Evolutionary conservation across 2,888 invertebrate genomes (phyloP).

Genomic region (Agrochola circellaris): DNA sequence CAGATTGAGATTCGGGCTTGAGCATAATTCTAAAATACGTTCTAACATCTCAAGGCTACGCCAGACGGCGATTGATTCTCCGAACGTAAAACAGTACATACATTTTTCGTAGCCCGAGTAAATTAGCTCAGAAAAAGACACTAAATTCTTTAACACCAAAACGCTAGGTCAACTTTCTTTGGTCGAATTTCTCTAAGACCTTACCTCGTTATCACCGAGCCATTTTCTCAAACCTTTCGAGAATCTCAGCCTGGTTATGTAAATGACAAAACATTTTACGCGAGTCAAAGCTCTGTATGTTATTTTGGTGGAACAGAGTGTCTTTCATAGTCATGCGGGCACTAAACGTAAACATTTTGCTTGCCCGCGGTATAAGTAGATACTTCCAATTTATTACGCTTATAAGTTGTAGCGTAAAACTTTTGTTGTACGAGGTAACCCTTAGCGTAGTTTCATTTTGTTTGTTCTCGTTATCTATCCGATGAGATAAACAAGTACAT

Average conservation of each 20-base stretch:
- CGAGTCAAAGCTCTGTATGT: constrained; percentile 51
- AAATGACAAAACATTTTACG: constrained; percentile 49
- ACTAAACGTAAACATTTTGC: constrained; percentile 56
- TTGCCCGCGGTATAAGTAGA: constrained; percentile 45
- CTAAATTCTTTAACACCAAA: background rate
- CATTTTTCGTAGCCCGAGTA: background rate
- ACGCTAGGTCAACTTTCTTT: constrained; percentile 18
- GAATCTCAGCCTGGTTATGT: constrained; percentile 45
- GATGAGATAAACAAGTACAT: constrained; percentile 44
- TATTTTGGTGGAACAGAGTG: constrained; percentile 52
- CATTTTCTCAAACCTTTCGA: constrained; percentile 30
- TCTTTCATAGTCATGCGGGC: constrained; percentile 65
- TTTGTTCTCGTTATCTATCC: constrained; percentile 47
- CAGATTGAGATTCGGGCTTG: background rate
- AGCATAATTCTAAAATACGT: background rate
- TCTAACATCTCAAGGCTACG: background rate
- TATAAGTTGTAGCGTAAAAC: constrained; percentile 60
- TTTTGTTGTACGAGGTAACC: constrained; percentile 56
- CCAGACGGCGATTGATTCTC: background rate
- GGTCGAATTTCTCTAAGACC: constrained; percentile 22
- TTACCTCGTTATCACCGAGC: constrained; percentile 26
- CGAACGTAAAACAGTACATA: background rate
- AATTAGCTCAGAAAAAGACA: constrained; percentile 1
- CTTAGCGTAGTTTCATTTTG: constrained; percentile 48
- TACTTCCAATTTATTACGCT: constrained; percentile 60